Base-by-base conservation (phyloP, 1,140 invertebrate genomes). In the Manduca sexta region DNA sequence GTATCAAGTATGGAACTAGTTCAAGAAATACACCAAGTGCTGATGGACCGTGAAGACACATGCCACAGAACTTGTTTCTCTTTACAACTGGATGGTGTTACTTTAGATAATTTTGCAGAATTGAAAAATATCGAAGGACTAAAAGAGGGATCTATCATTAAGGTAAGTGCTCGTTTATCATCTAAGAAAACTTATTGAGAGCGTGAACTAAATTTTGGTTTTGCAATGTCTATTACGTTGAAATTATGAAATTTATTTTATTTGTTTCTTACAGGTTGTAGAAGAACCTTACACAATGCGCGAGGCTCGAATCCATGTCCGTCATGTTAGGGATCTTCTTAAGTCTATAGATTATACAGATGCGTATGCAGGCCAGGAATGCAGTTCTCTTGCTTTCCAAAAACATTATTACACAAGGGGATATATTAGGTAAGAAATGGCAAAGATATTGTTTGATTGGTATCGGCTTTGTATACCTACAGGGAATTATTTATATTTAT, bases 11-110 rank as follows among this genome's bases (percentile, higher is more conserved):
- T 98, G 94, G 98, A 99, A 81, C 86, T 99, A 31, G 97, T 99
- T 0, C 98, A 99, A 89, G 98, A 99, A 89, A 98, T 99, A 42
- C 97, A 99, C 80, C 97, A 99, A 84, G 88, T 99, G 41, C 86
- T 99, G 6, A 98, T 99, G 95, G 98, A 99, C 76, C 88, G 97
- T 26, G 97, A 99, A 82, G 97, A 99, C 71, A 98, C 97, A 0
- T 99, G 98, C 71, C 97, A 98, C 69, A 88, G 97, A 16, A 99
- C 98, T 1, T 99, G 98, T 75, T 99, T 99, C 78, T 98, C 97
- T 0, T 88, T 99, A 6, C 97, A 99, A 86, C 85, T 99, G 3
- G 96, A 98, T 70, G 95, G 95, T 7, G 92, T 93, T 41, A 97
- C 95, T 2, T 86, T 99, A 34, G 98, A 99, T 76, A 98, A 99